Evolutionary conservation across 2,797 vertebrate species (phyloP), one percentile per base, ranked within the genome.

Genomic region (Arrhamphus sclerolepis): DNA sequence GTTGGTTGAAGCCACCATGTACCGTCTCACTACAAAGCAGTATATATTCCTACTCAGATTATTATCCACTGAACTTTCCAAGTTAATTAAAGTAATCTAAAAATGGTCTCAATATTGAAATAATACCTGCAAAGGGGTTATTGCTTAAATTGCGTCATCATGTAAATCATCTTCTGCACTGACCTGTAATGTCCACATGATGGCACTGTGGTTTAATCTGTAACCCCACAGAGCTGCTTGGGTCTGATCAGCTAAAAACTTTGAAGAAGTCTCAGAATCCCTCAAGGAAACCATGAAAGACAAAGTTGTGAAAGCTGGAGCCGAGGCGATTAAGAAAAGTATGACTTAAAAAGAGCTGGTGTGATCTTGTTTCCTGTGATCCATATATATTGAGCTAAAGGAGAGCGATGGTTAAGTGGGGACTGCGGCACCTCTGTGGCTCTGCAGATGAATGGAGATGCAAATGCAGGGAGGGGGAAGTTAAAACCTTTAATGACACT

Each of bases 351-450:
- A 88, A 86, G 78, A 86, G 84, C 76, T 70, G 74, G 54, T 73
- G 87, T 89, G 83, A 89, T 89, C 84, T 91, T 82, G 72, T 85
- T 85, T 85, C 77, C 74, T 86, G 84, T 91, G 89, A 91, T 91
- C 90, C 80, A 83, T 87, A 86, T 73, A 75, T 88, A 87, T 90
- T 81, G 84, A 91, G 85, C 67, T 79, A 84, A 79, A 75, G 71
- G 53, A 85, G 83, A 83, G 77, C 80, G 83, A 88, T 88, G 82
- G 86, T 68, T 80, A 81, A 84, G 67, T 52, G 38, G 83, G 85
- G 86, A 86, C 74, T 75, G 77, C 62, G 29, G 83, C 80, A 83
- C 77, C 85, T 87, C 81, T 42, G 77, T 50, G 76, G 66, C 75
- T 77, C 66, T 43, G 73, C 66, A 76, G 76, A 88, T 87, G 85